Base-by-base conservation (phyloP, 2,797 vertebrate genomes). In the Alectoris magna region DNA sequence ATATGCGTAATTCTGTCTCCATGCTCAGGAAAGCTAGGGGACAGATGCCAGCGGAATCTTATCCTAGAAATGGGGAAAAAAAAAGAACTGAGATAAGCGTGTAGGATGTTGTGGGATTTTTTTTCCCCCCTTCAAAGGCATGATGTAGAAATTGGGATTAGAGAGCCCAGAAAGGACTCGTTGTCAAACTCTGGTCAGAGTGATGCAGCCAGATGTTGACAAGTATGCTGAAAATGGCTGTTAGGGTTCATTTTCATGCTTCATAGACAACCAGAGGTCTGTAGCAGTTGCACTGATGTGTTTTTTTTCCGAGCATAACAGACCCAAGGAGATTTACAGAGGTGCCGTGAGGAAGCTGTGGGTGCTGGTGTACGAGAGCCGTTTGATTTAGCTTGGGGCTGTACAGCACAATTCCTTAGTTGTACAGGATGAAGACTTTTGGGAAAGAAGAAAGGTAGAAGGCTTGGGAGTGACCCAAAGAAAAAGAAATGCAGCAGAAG, bases 31-130 rank as follows among this genome's bases (percentile, higher is more conserved):
- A 88, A 87, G 84, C 69, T 71, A 58, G 81, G 78, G 91, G 90
- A 95, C 94, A 95, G 86, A 88, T 96, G 93, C 94, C 95, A 94
- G 93, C 90, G 79, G 66, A 51, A 3, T 95, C 95, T 95, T 88
- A 93, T 95, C 94, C 91, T 95, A 93, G 94, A 94, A 96, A 93
- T 63, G 27, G 41, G 8, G 41, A 6, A 14, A 87, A 90, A 76
- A 84, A 81, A 68, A 58, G 15, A 92, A 44, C 69, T 83, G 53
- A 51, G 56, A 92, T 80, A 91, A 92, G 82, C 2, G 73, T 92
- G 95, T 91, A 88, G 91, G 94, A 74, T 71, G 91, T 63, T 92
- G 88, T 87, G 75, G 71, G 8, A n/a, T 85, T 60, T 53, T 78
- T 59, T 8, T 3, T 12, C 19, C 22, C 9, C 15, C 44, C 34